Percentiles rank a stretch among this genome's conserved stretches.
These are phyloP conservation scores for Phenganax stokvisi DNA, from an alignment of 92 coral and sea anemone species.

Conservation along the genomic window DNA sequence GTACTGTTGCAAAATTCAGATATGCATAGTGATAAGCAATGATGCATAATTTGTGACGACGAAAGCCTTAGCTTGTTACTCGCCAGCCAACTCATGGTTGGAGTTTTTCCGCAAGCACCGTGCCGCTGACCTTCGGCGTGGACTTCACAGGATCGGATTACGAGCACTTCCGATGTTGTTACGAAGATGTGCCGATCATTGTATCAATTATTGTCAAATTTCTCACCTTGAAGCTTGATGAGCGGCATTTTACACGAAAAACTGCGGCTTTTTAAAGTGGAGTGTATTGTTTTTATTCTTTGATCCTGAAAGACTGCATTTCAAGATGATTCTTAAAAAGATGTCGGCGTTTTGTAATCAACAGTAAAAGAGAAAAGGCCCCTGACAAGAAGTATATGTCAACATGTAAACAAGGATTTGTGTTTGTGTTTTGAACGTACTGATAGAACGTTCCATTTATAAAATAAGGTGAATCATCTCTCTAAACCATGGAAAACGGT, in stretches of 20 bases:
- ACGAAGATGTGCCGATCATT: neutral
- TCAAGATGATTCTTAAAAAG: neutral
- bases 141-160: neutral
- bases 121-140: no score
- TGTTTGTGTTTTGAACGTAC: neutral
- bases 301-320: neutral
- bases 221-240: neutral
- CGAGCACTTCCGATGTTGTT: neutral
- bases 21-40: no score
- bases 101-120: neutral
- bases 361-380: neutral
- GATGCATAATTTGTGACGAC: no score
- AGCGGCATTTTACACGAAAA: neutral
- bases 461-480: neutral
- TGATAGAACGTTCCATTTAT: neutral
- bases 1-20: no score
- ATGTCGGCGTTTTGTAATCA: neutral
- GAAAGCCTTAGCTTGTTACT: no score
- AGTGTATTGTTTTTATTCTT: neutral
- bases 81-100: neutral
- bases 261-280: neutral
- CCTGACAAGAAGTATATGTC: conserved; percentile 6
- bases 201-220: conserved; percentile 17
- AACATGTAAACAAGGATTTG: conserved; percentile 9
- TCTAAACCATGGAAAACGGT: conserved; percentile 1